Evolutionary conservation across 2,797 vertebrate species (phyloP).

Genomic region (Leucoraja ocellata): DNA sequence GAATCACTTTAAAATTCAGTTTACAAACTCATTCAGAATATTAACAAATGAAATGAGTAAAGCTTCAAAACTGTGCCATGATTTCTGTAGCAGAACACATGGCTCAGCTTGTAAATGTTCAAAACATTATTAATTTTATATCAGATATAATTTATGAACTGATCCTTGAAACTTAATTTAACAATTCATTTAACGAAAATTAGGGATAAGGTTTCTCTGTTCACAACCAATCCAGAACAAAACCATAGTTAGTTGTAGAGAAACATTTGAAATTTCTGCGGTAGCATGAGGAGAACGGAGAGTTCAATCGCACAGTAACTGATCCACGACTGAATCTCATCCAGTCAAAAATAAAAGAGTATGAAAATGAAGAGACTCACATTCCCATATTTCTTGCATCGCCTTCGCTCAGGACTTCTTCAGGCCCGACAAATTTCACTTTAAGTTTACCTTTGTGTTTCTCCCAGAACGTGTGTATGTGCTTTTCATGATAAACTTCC

Average conservation of each 20-base stretch:
- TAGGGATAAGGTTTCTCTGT: background rate
- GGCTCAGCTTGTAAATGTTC: too few relatives aligned
- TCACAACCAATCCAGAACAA: background rate
- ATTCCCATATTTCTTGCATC: constrained; percentile 98
- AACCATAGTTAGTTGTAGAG: background rate
- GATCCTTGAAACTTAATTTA: too few relatives aligned
- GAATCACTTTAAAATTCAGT: too few relatives aligned
- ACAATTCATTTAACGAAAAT: too few relatives aligned
- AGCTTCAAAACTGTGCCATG: too few relatives aligned
- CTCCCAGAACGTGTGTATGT: constrained; percentile 88
- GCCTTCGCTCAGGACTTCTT: constrained; percentile 87
- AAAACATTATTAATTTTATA: too few relatives aligned
- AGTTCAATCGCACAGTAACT: background rate
- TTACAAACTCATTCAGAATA: too few relatives aligned
- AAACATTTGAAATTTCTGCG: background rate
- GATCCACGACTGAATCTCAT: background rate
- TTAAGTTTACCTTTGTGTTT: constrained; percentile 72
- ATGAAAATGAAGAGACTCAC: constrained; percentile 56
- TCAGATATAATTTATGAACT: too few relatives aligned
- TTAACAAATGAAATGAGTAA: too few relatives aligned
- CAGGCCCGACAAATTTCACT: constrained; percentile 91
- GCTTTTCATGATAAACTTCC: constrained; percentile 97
- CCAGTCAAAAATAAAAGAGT: background rate
- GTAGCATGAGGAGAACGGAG: background rate
- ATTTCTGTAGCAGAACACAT: too few relatives aligned